phyloP scores from a whole-genome alignment of 2,797 vertebrate species.

The Sitta carolinensis region DNA sequence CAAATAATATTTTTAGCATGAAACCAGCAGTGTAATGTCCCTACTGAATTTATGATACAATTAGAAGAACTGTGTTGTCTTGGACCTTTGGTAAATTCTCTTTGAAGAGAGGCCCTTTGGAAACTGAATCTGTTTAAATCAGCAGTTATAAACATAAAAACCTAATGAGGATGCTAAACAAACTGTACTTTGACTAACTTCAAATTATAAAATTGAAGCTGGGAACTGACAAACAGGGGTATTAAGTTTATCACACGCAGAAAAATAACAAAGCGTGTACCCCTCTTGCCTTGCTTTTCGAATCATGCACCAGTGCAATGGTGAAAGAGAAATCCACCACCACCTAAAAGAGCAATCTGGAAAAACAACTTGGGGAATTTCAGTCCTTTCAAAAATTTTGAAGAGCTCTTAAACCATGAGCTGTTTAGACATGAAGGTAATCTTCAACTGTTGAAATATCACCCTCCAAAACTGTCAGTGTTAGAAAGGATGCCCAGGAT shows the following conservation, averaged over 20 bases:
- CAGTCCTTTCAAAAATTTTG: not conserved
- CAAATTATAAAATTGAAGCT: not conserved
- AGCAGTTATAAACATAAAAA: slow-evolving; percentile 1
- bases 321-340: not conserved
- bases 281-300: not conserved
- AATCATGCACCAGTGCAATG: not conserved
- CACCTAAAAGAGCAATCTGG: not conserved
- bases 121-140: slow-evolving; percentile 7
- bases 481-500: not conserved
- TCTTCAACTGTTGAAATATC: not conserved
- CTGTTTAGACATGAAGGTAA: not conserved
- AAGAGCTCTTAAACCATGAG: not conserved
- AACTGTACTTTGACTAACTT: not conserved
- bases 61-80: not conserved
- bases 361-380: not conserved
- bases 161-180: not conserved
- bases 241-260: not conserved
- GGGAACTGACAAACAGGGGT: not conserved
- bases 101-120: slow-evolving; percentile 26
- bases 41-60: slow-evolving; percentile 24
- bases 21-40: not conserved
- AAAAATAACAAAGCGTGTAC: not conserved
- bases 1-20: slow-evolving; percentile 15
- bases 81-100: not conserved
- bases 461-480: not conserved